Base-by-base conservation (phyloP, 64 coral and sea anemone species). In the Montipora efflorescens region DNA sequence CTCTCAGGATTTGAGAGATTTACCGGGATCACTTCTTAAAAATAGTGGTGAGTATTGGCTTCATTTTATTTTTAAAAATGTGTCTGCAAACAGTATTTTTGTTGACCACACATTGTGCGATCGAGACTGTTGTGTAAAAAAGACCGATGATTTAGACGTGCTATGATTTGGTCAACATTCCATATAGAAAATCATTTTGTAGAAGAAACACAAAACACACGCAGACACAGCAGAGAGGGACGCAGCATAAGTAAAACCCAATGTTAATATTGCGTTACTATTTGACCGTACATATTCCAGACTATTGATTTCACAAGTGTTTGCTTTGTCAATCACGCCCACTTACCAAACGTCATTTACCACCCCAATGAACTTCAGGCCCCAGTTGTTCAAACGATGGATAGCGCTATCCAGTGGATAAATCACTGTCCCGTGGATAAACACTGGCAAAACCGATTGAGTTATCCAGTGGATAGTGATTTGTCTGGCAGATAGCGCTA, bases 271-370 rank as follows among this genome's bases (percentile, higher is more conserved):
- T 86, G 82, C 82, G 82, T 86, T 86, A 86, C 82, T 86, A 25
- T 7, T 62, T 61, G 53, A 82, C 53, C 5, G 12, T n/a, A 48
- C 12, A 44, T 11, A 67, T 50, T 66, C 19, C 64, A 86, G 82
- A 86, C 82, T 86, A 86, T 86, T 86, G 64, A 86, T 86, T 86
- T 86, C 82, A 86, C 62, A 1, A 19, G 44, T 78, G 15, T 71
- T 51, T 71, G 81, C 59, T 1, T 61, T 47, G 66, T 21, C 64
- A 71, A 86, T 28, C 36, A 72, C 44, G 44, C 64, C 76, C 46
- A 86, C 82, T 86, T 49, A 61, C 19, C 25, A 51, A 70, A 71
- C n/a, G 62, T 71, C 5, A 86, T 86, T 50, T 9, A 16, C 20
- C 36, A 4, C 5, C 49, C 71, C n/a, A 8, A 84, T 84, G 71